Evolutionary conservation across 2,113 vertebrate species (phyloP).

Genomic region (Bothrops jararaca): DNA sequence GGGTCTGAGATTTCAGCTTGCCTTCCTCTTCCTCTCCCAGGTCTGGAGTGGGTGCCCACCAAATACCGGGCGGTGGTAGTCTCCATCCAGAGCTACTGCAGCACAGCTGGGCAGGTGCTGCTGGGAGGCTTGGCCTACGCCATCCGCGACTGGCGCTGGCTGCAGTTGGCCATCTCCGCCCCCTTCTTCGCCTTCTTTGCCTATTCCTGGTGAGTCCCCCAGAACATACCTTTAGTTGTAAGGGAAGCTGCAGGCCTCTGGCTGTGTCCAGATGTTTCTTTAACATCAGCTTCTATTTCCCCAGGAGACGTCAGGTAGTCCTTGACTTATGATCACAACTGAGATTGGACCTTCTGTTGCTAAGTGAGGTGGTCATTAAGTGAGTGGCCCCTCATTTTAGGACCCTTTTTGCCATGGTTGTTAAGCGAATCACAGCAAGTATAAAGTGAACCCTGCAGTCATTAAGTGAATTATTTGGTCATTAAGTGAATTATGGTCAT

Average conservation of each 20-base stretch:
- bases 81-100: slow-evolving; percentile 57
- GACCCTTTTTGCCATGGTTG: neutral
- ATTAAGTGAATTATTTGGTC: too few species aligned
- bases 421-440: too few species aligned
- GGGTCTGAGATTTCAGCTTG: neutral
- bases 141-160: slow-evolving; percentile 51
- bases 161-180: slow-evolving; percentile 56
- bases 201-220: slow-evolving; percentile 64
- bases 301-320: neutral
- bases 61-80: slow-evolving; percentile 37
- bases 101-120: slow-evolving; percentile 61
- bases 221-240: too few species aligned
- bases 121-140: slow-evolving; percentile 48
- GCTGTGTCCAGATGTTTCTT: neutral
- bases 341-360: neutral
- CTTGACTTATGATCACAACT: neutral
- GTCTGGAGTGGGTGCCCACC: slow-evolving; percentile 64
- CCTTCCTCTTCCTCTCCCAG: slow-evolving; percentile 28
- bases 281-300: neutral
- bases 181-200: slow-evolving; percentile 65
- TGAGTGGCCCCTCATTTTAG: neutral
- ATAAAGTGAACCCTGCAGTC: too few species aligned
- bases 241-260: neutral
- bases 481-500: too few species aligned
- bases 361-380: neutral